Evolutionary conservation across 1,140 invertebrate species (phyloP), one percentile per base, ranked within the genome.

Genomic region (Hyles euphorbiae): DNA sequence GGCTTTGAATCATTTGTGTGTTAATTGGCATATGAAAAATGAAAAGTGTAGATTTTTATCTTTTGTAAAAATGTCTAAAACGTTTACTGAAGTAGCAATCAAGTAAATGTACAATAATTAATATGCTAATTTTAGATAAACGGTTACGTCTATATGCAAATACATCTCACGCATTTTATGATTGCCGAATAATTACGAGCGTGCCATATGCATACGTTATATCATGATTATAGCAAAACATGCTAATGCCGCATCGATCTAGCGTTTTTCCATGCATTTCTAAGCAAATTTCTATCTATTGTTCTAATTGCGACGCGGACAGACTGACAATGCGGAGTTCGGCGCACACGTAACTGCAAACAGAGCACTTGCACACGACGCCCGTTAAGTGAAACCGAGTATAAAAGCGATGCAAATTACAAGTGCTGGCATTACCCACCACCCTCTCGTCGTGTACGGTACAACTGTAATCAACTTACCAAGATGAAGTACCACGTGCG

Each of bases 401-500:
- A 88, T 88, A 88, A 76, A 88, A 85, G 76, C 83, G 80, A 85
- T 88, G 85, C 77, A 87, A 86, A 85, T 88, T 75, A 68, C 74
- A 74, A 76, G 65, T 73, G 72, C 74, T 66, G 58, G 77, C 85
- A 88, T 83, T 82, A 85, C 71, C 74, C 60, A 77, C 78, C 67
- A 84, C 76, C 75, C 78, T 83, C 71, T 67, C 74, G 72, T 66
- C 64, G 68, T 78, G 71, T 69, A 53, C 58, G 57, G 72, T 64
- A 67, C 72, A 64, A 72, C 53, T 63, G 58, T 58, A 55, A 60
- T 56, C 56, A 68, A 60, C 58, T 61, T 49, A 63, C 73, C 64
- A 55, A 72, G 72, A 87, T 88, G 85, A 78, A 83, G 68, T 87
- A 85, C 74, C 74, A 81, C 71, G 85, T 88, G 83, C 81, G 85